Conservation (phyloP, 2,888 invertebrate genomes). For the Norana najaformis region DNA sequence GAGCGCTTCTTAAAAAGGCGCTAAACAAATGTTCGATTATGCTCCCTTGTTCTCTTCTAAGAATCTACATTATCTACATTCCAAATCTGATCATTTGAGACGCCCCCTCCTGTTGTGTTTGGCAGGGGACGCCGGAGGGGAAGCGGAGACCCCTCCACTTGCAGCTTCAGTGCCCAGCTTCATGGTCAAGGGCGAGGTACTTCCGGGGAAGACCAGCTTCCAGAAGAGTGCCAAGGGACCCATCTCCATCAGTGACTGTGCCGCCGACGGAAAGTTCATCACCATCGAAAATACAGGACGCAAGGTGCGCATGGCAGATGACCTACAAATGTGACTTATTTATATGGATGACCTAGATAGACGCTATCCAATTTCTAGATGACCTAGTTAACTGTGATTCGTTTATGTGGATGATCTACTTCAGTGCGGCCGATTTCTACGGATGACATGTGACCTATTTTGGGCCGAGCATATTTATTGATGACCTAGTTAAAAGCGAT, state of each 20-base stretch:
- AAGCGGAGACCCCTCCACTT: background rate
- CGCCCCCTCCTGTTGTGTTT: background rate
- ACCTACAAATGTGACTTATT: background rate
- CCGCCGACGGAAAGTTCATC: slow-evolving; percentile 64
- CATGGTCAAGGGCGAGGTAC: slow-evolving; percentile 64
- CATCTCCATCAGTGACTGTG: slow-evolving; percentile 54
- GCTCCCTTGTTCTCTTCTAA: background rate
- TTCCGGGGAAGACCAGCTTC: slow-evolving; percentile 66
- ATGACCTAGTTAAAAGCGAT: no score
- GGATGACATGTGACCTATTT: no score
- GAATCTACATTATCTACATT: background rate
- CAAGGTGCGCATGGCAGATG: slow-evolving; percentile 47
- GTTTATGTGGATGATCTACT: no score
- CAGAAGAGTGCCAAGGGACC: slow-evolving; percentile 45
- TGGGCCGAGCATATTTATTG: no score
- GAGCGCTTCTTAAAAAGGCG: no score
- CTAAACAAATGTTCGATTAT: no score
- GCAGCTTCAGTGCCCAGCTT: slow-evolving; percentile 37
- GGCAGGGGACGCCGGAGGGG: background rate
- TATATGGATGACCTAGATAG: background rate
- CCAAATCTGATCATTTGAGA: background rate
- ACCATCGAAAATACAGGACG: slow-evolving; percentile 64
- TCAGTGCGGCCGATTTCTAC: no score
- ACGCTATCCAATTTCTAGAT: background rate
- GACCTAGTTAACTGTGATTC: background rate